Base-by-base conservation (phyloP, 2,797 vertebrate genomes). In the Heliangelus exortis region DNA sequence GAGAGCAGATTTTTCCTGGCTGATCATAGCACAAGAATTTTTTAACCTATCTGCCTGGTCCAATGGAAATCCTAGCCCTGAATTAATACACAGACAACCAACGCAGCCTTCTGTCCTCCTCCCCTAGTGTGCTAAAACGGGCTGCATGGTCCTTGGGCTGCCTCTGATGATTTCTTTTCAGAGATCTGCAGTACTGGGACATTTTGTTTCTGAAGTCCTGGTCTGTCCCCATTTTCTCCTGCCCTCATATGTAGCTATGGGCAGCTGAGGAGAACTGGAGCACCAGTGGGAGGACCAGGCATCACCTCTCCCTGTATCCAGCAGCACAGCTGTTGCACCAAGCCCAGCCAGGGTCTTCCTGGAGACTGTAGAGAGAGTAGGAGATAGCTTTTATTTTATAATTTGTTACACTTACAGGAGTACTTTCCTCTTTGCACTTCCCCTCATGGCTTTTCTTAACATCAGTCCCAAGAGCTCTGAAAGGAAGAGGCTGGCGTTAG, bases 351-450 rank as follows among this genome's bases (percentile, higher is more conserved):
- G 31, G 13, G 3, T 34, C 36, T 25, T 63, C 6, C 41, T 39
- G 31, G 28, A 36, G 57, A 18, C 22, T 1, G 5, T 31, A 50
- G 9, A 58, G 34, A 29, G 14, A 65, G 29, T 3, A 39, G 25
- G 31, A 43, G 20, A 67, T 7, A 11, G 15, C 1, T 2, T 7
- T 77, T 29, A 11, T 48, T 84, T 59, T 29, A 48, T 5, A 72
- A 41, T 39, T 22, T 10, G 45, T 43, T 81, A 41, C 18, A 92
- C 95, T 95, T 91, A 94, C 95, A 57, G 85, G 69, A 41, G 8
- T 55, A 4, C 77, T 91, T 59, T 93, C 41, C 11, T 84, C 80
- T 34, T 93, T 92, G 91, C 96, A 96, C 55, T 95, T 95, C 95
- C 96, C 96, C 2, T 63, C 33, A 0, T 89, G 85, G 55, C 74